phyloP scores from a whole-genome alignment of 2,888 invertebrate genomes.

The Eilema depressum region DNA sequence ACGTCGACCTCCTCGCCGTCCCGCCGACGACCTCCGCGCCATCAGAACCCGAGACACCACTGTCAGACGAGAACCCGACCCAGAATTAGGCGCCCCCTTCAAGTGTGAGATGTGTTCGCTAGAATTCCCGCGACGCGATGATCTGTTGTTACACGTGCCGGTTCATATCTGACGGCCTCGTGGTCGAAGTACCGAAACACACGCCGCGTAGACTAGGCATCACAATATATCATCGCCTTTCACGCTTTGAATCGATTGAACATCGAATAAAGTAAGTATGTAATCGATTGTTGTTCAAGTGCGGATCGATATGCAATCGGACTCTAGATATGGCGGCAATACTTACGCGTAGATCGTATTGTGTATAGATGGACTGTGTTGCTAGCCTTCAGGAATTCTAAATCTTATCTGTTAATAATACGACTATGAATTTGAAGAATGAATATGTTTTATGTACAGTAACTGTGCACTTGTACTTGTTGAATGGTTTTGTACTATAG shows the following conservation, averaged over 20 bases:
- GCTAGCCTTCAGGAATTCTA: background rate
- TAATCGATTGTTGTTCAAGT: background rate
- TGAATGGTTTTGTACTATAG: conserved; percentile 40
- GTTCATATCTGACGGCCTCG: conserved; percentile 90
- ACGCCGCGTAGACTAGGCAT: background rate
- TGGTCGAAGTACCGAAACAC: background rate
- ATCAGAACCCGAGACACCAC: conserved; percentile 57
- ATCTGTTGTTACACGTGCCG: conserved; percentile 91
- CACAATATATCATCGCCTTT: background rate
- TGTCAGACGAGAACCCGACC: conserved; percentile 35
- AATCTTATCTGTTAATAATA: background rate
- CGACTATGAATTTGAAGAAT: conserved; percentile 30
- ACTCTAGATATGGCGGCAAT: background rate
- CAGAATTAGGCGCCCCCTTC: conserved; percentile 86
- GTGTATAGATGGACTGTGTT: background rate
- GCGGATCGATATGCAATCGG: background rate
- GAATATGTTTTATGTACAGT: conserved; percentile 37
- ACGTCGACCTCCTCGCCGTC: conserved; percentile 74
- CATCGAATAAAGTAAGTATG: background rate
- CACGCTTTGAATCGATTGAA: background rate
- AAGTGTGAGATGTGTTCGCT: conserved; percentile 94
- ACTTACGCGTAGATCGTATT: background rate
- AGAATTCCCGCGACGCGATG: conserved; percentile 91
- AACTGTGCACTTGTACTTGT: conserved; percentile 38
- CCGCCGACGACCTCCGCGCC: conserved; percentile 78